Evolutionary conservation across 2,113 vertebrate genomes (phyloP), one percentile per base, ranked within the genome.

Genomic region (Peromyscus polionotus): DNA sequence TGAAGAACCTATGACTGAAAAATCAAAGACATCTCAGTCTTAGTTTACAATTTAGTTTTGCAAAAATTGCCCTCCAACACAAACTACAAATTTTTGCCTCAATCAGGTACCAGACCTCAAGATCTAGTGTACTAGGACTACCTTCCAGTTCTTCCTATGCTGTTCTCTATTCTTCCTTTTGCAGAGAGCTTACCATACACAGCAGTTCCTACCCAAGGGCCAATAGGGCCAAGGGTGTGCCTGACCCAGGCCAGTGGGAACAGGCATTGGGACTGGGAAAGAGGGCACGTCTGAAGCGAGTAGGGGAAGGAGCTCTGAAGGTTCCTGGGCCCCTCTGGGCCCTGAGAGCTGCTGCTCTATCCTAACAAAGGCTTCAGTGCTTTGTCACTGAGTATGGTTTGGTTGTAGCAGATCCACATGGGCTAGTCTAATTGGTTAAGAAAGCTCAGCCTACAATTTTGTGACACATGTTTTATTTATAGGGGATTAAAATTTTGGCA

Each of bases 401-500:
- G 54, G 24, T 12, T 77, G 12, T 2, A 77, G 63, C 10, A 36
- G 1, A 48, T 36, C 11, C 5, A 72, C 19, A n/a, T 45, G 19
- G 26, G 22, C 87, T 76, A 51, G 17, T 72, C 68, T 93, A 90
- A 45, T 57, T 91, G 61, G 85, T 45, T 7, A 98, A 96, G 94
- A 95, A 92, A 88, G 72, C 67, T 91, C 79, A 85, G 72, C 42
- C 65, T 93, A 59, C 42, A 33, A 39, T 96, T 90, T 96, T 96
- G 98, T 98, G 98, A 97, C 98, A 98, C 98, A 98, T 93, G 90
- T 98, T 99, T 99, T 99, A 99, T 99, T 99, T 95, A 96, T 98
- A 98, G 96, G 97, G 98, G 97, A 98, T 98, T 96, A 98, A 98
- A 98, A 97, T 97, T 97, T 98, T 85, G 96, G 98, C 98, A 98